phyloP scores from a whole-genome alignment of 2,797 vertebrate species.

The Knipowitschia caucasica region DNA sequence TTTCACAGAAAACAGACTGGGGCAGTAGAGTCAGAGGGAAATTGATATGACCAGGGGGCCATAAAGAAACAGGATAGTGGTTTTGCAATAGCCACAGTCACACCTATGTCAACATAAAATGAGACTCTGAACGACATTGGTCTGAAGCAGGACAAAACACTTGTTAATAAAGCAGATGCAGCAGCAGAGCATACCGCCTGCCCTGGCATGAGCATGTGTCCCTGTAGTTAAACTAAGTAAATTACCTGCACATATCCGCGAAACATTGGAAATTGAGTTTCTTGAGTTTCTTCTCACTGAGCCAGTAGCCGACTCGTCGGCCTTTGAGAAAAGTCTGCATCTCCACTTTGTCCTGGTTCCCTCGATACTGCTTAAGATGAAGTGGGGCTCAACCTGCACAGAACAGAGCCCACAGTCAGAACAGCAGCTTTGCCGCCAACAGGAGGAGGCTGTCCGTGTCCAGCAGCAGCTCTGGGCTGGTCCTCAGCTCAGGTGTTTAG shows the following conservation, averaged over 20 bases:
- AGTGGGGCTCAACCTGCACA: constrained; percentile 51
- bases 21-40: too few relatives aligned
- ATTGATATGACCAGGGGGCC: too few relatives aligned
- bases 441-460: constrained; percentile 23
- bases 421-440: constrained; percentile 29
- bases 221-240: not conserved
- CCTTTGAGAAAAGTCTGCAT: constrained; percentile 98
- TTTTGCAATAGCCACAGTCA: too few relatives aligned
- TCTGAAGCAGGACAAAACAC: too few relatives aligned
- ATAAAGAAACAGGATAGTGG: too few relatives aligned
- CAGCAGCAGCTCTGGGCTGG: not conserved
- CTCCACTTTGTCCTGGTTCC: constrained; percentile 38
- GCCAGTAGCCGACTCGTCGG: constrained; percentile 94
- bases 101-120: too few relatives aligned
- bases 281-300: constrained; percentile 98
- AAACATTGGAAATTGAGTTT: constrained; percentile 98
- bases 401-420: constrained; percentile 22
- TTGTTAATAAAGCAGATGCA: not conserved
- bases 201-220: not conserved
- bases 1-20: too few relatives aligned
- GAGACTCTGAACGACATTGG: too few relatives aligned
- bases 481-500: not conserved
- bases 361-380: constrained; percentile 37
- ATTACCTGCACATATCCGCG: constrained; percentile 94
- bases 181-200: not conserved